phyloP scores from a whole-genome alignment of 2,888 invertebrate genomes.

The Dioctria linearis region DNA sequence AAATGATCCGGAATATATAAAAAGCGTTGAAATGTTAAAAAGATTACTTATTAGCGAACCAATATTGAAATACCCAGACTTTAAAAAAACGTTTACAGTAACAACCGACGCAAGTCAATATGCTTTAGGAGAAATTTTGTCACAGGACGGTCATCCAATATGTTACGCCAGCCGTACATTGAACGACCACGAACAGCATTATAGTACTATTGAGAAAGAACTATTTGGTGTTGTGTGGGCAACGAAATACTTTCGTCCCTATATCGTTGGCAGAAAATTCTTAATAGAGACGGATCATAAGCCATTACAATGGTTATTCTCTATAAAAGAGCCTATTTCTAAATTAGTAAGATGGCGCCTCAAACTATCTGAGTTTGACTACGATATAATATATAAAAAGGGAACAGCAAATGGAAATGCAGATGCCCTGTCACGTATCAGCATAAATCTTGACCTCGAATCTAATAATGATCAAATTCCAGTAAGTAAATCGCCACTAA shows the following conservation, averaged over 20 bases:
- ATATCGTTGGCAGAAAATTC: constrained; percentile 54
- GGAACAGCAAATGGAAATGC: too few species aligned
- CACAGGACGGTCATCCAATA: constrained; percentile 61
- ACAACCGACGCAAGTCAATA: too few species aligned
- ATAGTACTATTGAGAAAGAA: constrained; percentile 64
- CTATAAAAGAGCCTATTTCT: too few species aligned
- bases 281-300: constrained; percentile 58
- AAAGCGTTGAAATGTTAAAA: constrained; percentile 36
- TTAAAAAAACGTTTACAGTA: constrained; percentile 44
- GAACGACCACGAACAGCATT: constrained; percentile 59
- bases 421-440: constrained; percentile 54
- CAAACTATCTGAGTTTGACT: too few species aligned
- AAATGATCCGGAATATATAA: neutral
- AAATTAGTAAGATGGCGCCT: too few species aligned
- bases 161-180: constrained; percentile 61
- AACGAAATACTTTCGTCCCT: constrained; percentile 64
- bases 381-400: too few species aligned
- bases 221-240: constrained; percentile 64
- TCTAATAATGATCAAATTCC: neutral
- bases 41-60: constrained; percentile 59
- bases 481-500: too few species aligned
- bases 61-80: too few species aligned
- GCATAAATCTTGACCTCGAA: constrained; percentile 51
- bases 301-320: constrained; percentile 64
- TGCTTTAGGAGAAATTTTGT: constrained; percentile 53